phyloP scores from a whole-genome alignment of 2,888 invertebrate species.

The Spodoptera exigua region DNA sequence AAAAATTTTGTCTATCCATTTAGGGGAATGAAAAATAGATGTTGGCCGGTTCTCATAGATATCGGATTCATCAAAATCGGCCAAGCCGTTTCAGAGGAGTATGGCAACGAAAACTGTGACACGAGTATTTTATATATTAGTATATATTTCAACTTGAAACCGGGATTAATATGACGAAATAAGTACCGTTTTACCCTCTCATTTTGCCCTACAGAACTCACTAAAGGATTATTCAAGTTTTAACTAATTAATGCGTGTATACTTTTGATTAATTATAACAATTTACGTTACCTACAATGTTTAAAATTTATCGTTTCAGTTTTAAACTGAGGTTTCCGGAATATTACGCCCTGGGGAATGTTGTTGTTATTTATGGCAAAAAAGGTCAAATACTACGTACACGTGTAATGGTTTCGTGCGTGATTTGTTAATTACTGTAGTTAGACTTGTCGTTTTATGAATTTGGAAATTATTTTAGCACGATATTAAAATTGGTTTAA shows the following conservation, averaged over 20 bases:
- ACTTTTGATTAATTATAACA: constrained; percentile 46
- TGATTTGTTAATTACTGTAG: constrained; percentile 16
- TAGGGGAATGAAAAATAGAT: too few relatives aligned
- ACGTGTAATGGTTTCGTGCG: constrained; percentile 22
- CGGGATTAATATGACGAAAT: constrained; percentile 48
- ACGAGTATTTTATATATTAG: too few relatives aligned
- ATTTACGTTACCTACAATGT: constrained; percentile 17
- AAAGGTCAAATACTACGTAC: constrained; percentile 13
- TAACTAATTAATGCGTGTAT: constrained; percentile 47
- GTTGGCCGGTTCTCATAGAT: too few relatives aligned
- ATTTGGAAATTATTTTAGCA: neutral
- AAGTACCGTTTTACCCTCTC: constrained; percentile 34
- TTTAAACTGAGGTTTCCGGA: constrained; percentile 30
- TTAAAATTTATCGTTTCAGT: constrained; percentile 41
- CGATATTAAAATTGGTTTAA: neutral
- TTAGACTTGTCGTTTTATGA: constrained; percentile 9
- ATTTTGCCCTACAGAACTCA: constrained; percentile 26
- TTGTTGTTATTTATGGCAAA: constrained; percentile 37
- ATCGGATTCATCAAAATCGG: too few relatives aligned
- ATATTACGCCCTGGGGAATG: constrained; percentile 11
- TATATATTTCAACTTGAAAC: constrained; percentile 43
- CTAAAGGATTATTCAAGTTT: constrained; percentile 53
- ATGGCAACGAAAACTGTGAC: too few relatives aligned
- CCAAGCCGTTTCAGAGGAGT: too few relatives aligned
- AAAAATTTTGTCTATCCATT: too few relatives aligned